Evolutionary conservation across 2,113 vertebrate genomes (phyloP), one percentile per base, ranked within the genome.

Genomic region (Papio anubis): DNA sequence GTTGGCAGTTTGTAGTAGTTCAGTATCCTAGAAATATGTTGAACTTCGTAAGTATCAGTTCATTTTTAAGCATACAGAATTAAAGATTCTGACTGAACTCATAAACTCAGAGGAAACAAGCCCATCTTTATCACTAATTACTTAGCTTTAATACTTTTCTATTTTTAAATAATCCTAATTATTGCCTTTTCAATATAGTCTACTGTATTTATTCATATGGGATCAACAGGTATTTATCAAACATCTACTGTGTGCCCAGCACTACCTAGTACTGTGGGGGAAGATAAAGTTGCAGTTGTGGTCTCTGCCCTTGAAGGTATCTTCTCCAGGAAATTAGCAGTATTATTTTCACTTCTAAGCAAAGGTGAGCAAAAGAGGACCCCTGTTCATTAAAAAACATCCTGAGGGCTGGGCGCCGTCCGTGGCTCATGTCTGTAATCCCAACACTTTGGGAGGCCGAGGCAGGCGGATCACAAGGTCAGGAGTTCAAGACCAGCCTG

Each of bases 341-440:
- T 97, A 78, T 96, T 96, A 68, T 88, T 96, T 93, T 94, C 21
- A 97, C 43, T 81, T 97, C 57, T 89, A 78, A 93, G 64, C 27
- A 93, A 84, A 94, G 45, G 72, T 79, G 48, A 94, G 45, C 88
- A 93, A 82, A 85, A 94, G 82, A 93, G 55, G 59, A 25, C 66
- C 45, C 59, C 40, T 25, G 6, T 50, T 97, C 32, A 30, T 79
- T 64, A 76, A 76, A 52, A 79, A 59, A 43, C 25, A 90, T 45
- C 38, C 35, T 78, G 91, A 50, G 48, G 48, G 12, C 48, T 50
- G 48, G 48, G 48, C 48, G 48, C 48, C 3, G 48, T 50, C 48
- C 3, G 48, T 50, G 48, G 48, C 48, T 50, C 48, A 50, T 50
- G 48, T 13, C 48, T 50, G 48, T 50, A 50, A 50, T 50, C 12